Conservation (phyloP, 2,797 vertebrate species). For the Sebastes iracundus region DNA sequence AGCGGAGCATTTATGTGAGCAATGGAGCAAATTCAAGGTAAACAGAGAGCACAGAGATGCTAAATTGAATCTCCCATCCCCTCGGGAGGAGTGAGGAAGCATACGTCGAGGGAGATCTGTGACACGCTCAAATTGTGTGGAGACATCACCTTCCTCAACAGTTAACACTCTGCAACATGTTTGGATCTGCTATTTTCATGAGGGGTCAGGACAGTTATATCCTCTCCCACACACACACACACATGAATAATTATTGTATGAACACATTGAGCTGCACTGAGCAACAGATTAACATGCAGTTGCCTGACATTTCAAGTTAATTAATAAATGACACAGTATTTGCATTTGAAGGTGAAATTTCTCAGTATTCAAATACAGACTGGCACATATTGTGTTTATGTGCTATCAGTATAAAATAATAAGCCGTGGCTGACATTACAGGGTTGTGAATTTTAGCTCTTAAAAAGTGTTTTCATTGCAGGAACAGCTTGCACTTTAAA, state of each 20-base stretch:
- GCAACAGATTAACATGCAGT: not conserved
- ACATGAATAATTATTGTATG: not conserved
- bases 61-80: constrained; percentile 20
- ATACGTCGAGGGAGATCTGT: not conserved
- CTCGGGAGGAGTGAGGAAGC: not conserved
- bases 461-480: not conserved
- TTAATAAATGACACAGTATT: not conserved
- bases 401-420: not conserved
- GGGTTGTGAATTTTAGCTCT: not conserved
- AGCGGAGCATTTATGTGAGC: not conserved
- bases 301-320: not conserved
- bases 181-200: constrained; percentile 33
- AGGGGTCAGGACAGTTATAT: not conserved
- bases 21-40: constrained; percentile 11
- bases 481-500: not conserved
- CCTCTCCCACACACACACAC: not conserved
- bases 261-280: not conserved
- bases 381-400: not conserved
- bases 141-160: constrained; percentile 17
- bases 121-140: constrained; percentile 6
- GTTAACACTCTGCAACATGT: constrained; percentile 41
- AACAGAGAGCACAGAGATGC: constrained; percentile 21
- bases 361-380: not conserved
- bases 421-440: not conserved
- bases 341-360: not conserved